Base-by-base conservation (phyloP, 2,113 vertebrate species). In the Sisor rabdophorus region DNA sequence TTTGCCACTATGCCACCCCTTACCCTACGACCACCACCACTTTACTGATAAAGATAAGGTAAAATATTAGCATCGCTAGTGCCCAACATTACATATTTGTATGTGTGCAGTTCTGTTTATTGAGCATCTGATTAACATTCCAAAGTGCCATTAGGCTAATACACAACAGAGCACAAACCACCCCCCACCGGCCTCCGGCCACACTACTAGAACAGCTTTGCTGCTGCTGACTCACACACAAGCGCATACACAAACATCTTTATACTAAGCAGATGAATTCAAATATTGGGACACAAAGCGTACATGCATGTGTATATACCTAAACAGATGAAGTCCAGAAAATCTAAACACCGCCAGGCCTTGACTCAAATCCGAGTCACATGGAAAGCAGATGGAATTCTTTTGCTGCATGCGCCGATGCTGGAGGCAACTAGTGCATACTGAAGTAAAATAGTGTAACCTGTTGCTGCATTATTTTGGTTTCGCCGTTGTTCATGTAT, bases 41-140 rank as follows among this genome's bases (percentile, higher is more conserved):
- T 1, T 10, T 44, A 44, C 40, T 44, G 40, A 44, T 1, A 44
- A 44, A 44, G 8, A 44, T 44, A 10, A 8, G 10, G 40, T 44
- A 1, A 44, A 44, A 4, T 44, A 44, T 44, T 44, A 44, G 40
- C 40, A 44, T 44, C 40, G 9, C 4, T 10, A 10, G 4, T 44
- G 4, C 9, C 40, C 40, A 44, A 44, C 40, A 44, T 9, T 44
- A 9, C 40, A 44, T 44, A 65, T 69, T 86, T 82, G 63, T 89
- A 85, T 75, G 77, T 81, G 80, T 55, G 58, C 59, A 50, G 78
- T 64, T 87, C 71, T 87, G 84, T 89, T 91, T 91, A 87, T 88
- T 87, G 79, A 86, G 86, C 82, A 81, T 83, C 87, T 88, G 89
- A 91, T 91, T 89, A 90, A 87, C 87, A 89, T 91, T 90, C 89